Evolutionary conservation across 2,113 vertebrate genomes (phyloP).

Genomic region (Oncorhynchus mykiss): DNA sequence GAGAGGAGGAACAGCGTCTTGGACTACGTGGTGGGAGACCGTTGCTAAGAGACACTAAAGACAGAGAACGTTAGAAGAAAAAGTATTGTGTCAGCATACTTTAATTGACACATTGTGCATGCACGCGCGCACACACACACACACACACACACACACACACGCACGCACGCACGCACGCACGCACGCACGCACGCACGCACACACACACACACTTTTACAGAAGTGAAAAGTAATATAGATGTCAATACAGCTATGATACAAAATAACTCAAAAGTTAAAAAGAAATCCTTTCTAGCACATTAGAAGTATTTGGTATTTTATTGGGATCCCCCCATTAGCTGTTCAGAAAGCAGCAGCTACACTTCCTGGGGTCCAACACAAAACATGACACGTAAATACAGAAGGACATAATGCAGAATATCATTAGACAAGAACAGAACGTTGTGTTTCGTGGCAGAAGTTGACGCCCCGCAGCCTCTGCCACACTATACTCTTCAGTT

Average conservation of each 20-base stretch:
- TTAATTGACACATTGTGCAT: background rate
- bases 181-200: background rate
- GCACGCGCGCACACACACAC: background rate
- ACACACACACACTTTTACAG: background rate
- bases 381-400: no score
- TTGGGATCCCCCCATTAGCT: no score
- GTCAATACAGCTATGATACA: background rate
- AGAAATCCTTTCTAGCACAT: background rate
- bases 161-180: background rate
- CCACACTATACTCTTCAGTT: constrained; percentile 93
- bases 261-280: background rate
- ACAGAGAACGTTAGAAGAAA: constrained; percentile 10
- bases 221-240: background rate
- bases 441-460: constrained; percentile 95
- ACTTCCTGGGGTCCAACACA: no score
- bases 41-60: constrained; percentile 23
- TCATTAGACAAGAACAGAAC: constrained; percentile 38
- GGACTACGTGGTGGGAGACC: constrained; percentile 5
- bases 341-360: no score
- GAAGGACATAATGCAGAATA: no score
- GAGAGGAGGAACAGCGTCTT: constrained; percentile 11
- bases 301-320: no score
- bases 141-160: constrained; percentile 27
- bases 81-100: background rate
- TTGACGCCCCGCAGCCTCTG: constrained; percentile 94